Percentiles rank a stretch among this genome's conserved stretches.
These are phyloP conservation scores for Amphimedon queenslandica DNA, from an alignment of 37 sponge, comb jelly and placozoan species.

Conservation along the genomic window DNA sequence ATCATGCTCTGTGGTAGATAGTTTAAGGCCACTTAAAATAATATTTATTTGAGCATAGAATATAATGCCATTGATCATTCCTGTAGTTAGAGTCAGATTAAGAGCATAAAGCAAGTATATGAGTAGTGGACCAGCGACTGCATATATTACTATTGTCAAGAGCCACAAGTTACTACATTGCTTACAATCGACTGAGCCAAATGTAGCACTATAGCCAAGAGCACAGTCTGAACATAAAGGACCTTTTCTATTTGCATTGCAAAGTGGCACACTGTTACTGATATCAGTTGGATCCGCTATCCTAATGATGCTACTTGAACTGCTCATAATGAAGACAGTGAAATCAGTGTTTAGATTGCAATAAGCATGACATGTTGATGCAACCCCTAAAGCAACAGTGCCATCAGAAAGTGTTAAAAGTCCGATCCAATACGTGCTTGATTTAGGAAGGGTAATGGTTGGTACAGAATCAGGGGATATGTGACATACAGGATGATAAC, in stretches of 20 bases:
- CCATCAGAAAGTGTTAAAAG: too few relatives aligned
- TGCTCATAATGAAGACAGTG: too few relatives aligned
- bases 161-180: conserved; percentile 20
- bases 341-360: too few relatives aligned
- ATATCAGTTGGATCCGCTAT: too few relatives aligned
- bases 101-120: conserved; percentile 24
- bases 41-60: conserved; percentile 54
- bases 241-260: background rate
- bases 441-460: too few relatives aligned
- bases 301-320: too few relatives aligned
- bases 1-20: background rate
- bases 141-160: conserved; percentile 6
- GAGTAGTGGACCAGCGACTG: conserved; percentile 27
- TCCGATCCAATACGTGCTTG: too few relatives aligned
- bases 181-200: conserved; percentile 21
- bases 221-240: background rate
- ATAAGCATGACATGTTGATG: too few relatives aligned
- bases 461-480: too few relatives aligned
- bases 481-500: too few relatives aligned
- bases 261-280: background rate
- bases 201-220: conserved; percentile 15
- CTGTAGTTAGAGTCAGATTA: conserved; percentile 30
- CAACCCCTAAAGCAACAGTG: too few relatives aligned
- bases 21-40: background rate
- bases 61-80: conserved; percentile 38